Conservation (phyloP, 2,888 invertebrate species). For the Arge pagana region DNA sequence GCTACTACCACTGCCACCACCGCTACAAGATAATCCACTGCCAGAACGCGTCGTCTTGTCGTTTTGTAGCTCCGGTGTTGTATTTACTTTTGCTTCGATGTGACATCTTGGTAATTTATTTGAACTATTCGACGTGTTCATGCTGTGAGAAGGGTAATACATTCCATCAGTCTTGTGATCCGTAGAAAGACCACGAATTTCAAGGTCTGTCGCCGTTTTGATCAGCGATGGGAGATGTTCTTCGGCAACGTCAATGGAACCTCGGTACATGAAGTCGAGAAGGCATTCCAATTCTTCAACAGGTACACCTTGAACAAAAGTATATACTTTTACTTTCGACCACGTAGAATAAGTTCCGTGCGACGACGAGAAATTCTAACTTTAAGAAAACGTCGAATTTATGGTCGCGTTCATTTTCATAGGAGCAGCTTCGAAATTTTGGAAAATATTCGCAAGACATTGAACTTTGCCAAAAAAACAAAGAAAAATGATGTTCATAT, state of each 20-base stretch:
- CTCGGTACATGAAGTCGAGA: constrained; percentile 74
- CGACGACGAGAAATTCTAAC: too few species aligned
- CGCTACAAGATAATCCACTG: too few species aligned
- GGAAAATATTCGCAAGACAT: too few species aligned
- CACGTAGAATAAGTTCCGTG: too few species aligned
- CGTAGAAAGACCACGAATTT: constrained; percentile 69
- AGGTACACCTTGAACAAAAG: constrained; percentile 60
- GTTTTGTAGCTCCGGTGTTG: constrained; percentile 43
- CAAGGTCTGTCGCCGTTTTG: constrained; percentile 71
- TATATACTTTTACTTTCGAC: too few species aligned
- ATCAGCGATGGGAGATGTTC: constrained; percentile 67
- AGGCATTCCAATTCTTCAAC: constrained; percentile 70
- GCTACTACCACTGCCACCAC: constrained; percentile 39
- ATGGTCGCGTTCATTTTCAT: too few species aligned
- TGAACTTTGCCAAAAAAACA: too few species aligned
- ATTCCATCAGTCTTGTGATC: constrained; percentile 65
- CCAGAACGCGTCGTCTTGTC: constrained; percentile 9
- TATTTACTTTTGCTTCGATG: constrained; percentile 44
- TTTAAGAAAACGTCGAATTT: too few species aligned
- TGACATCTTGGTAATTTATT: constrained; percentile 33
- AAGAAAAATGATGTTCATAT: too few species aligned
- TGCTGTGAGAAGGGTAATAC: constrained; percentile 62
- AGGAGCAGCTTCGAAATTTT: too few species aligned
- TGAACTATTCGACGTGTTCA: constrained; percentile 48
- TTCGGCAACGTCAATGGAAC: constrained; percentile 70